phyloP scores from a whole-genome alignment of 2,797 vertebrate genomes.

The Peromyscus nudipes region DNA sequence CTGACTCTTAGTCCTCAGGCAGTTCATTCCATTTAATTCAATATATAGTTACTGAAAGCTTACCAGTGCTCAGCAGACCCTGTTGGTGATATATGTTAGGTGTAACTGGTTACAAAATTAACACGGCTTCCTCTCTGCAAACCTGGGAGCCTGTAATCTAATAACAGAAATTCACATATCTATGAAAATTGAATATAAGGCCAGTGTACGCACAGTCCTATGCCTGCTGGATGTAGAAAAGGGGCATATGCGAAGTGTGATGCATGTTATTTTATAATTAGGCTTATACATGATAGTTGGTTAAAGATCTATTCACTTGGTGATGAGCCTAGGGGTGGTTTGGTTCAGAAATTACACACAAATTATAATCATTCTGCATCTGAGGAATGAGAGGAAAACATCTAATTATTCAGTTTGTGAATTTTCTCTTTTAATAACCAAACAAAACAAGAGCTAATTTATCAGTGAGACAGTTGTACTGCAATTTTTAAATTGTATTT shows the following conservation, averaged over 20 bases:
- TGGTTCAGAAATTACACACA: slow-evolving; percentile 57
- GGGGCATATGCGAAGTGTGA: slow-evolving; percentile 14
- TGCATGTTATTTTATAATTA: slow-evolving; percentile 67
- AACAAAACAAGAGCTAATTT: slow-evolving; percentile 47
- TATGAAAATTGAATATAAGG: neutral
- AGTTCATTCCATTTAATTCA: slow-evolving; percentile 61
- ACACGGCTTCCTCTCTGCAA: neutral
- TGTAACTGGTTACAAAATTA: neutral
- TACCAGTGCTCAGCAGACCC: slow-evolving; percentile 24
- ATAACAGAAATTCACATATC: neutral
- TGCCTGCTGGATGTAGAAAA: neutral
- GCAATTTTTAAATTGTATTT: neutral
- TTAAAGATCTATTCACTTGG: slow-evolving; percentile 64
- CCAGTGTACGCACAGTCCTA: neutral
- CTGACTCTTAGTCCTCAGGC: slow-evolving; percentile 58
- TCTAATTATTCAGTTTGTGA: slow-evolving; percentile 54
- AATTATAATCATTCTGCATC: slow-evolving; percentile 56
- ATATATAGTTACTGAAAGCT: slow-evolving; percentile 41
- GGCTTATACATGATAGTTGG: neutral
- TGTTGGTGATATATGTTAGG: neutral
- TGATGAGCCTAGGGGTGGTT: slow-evolving; percentile 24
- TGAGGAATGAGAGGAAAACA: slow-evolving; percentile 63
- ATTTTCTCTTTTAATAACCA: slow-evolving; percentile 70
- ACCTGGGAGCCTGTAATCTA: neutral
- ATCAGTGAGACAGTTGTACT: neutral